Percentiles rank a stretch among this genome's conserved stretches.
These are phyloP conservation scores for Sebastes melanostomus DNA, from an alignment of 2,797 vertebrate genomes.

Conservation along the genomic window DNA sequence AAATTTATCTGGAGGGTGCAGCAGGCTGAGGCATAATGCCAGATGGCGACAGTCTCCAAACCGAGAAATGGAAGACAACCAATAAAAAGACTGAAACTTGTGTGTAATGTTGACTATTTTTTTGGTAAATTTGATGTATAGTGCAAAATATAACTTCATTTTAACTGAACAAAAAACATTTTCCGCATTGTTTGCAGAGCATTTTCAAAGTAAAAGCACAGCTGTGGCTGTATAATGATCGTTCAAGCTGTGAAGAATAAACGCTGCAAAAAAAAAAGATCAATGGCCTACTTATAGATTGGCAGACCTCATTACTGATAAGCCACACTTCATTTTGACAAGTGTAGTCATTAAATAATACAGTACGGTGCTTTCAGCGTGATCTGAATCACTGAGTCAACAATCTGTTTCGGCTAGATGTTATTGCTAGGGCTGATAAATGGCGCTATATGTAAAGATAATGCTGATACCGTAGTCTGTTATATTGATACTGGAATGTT, in stretches of 20 bases:
- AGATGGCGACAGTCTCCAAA: not conserved
- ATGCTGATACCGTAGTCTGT: not conserved
- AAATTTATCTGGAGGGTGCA: conserved; percentile 7
- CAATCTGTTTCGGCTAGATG: conserved; percentile 9
- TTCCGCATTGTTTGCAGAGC: not conserved
- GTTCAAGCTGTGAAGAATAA: not conserved
- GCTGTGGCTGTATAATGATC: not conserved
- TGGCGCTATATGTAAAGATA: not conserved
- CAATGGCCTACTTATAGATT: not conserved
- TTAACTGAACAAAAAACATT: not conserved
- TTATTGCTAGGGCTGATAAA: conserved; percentile 33
- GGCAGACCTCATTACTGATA: conserved; percentile 26
- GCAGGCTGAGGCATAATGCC: not conserved
- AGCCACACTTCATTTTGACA: conserved; percentile 6
- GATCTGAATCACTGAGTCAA: conserved; percentile 18
- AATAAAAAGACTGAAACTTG: not conserved
- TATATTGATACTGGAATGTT: not conserved
- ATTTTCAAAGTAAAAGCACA: not conserved
- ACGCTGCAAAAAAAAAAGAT: not conserved
- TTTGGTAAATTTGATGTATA: not conserved
- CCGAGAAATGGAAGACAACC: not conserved
- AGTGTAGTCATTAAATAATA: conserved; percentile 6
- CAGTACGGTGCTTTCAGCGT: not conserved
- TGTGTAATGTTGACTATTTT: not conserved
- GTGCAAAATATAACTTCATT: not conserved